phyloP scores from a whole-genome alignment of 1,140 invertebrate species.

The Phymastichus coffea region DNA sequence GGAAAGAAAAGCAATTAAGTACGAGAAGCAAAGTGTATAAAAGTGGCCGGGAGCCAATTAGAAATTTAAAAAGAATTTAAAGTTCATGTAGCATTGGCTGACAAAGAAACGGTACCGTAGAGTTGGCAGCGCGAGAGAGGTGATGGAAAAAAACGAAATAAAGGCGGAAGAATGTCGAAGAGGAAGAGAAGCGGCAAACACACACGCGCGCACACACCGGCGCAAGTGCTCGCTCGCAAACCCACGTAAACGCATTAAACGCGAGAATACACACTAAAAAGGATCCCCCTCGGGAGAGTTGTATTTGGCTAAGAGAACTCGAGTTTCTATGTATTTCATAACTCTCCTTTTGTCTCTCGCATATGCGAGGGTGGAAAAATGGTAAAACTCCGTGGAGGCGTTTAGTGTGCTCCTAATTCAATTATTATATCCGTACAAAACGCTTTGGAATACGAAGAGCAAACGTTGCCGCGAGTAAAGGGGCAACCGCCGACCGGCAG shows the following conservation, averaged over 20 bases:
- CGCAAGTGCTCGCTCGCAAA: constrained; percentile 10
- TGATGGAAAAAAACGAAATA: too few species aligned
- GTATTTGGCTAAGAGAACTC: constrained; percentile 43
- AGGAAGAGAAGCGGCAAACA: not conserved
- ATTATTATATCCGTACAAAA: constrained; percentile 26
- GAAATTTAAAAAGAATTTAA: too few species aligned
- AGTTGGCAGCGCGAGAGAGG: too few species aligned
- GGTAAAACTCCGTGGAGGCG: too few species aligned
- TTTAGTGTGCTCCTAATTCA: constrained; percentile 34
- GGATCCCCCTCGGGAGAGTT: too few species aligned
- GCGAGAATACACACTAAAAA: constrained; percentile 36
- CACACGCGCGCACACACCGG: not conserved
- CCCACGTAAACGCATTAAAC: constrained; percentile 42
- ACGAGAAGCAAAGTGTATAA: too few species aligned
- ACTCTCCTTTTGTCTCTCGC: constrained; percentile 30
- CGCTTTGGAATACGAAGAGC: constrained; percentile 14
- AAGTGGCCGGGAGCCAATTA: too few species aligned
- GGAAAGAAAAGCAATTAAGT: too few species aligned
- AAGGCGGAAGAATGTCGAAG: constrained; percentile 2
- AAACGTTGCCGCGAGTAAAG: not conserved
- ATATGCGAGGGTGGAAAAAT: too few species aligned
- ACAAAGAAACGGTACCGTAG: too few species aligned
- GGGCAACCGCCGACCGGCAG: not conserved
- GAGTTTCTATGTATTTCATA: constrained; percentile 45
- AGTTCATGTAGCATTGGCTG: too few species aligned